Evolutionary conservation across 2,113 vertebrate genomes (phyloP).

Genomic region (Chlamydotis undulata): DNA sequence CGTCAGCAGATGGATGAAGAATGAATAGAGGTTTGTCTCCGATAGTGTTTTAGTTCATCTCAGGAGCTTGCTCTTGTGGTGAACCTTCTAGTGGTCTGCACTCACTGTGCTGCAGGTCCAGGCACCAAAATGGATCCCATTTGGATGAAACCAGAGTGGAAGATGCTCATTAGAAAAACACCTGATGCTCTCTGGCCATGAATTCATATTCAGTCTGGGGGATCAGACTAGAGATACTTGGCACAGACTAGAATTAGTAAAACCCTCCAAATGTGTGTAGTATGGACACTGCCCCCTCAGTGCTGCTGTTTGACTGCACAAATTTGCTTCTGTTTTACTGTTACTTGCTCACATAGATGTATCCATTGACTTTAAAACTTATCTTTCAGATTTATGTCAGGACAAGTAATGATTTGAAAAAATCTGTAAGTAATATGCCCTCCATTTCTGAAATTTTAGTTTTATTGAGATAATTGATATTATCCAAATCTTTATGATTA

Average conservation of each 20-base stretch:
- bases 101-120: neutral
- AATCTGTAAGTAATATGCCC: neutral
- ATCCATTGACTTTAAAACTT: neutral
- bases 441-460: neutral
- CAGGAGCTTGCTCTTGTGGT: neutral
- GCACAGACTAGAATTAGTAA: neutral
- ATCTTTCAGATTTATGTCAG: neutral
- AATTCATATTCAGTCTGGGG: neutral
- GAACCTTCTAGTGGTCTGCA: neutral
- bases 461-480: neutral
- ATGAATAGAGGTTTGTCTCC: neutral
- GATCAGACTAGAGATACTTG: neutral
- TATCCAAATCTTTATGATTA: neutral
- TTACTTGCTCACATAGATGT: neutral
- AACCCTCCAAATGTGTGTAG: neutral
- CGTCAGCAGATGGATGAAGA: neutral
- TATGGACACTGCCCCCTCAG: neutral
- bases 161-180: neutral
- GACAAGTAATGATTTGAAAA: neutral
- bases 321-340: rapidly evolving
- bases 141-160: neutral
- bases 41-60: neutral
- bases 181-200: neutral
- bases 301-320: neutral
- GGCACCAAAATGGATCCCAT: neutral